Evolutionary conservation across 1,140 invertebrate genomes (phyloP).

Genomic region (Platorchestia sp.): DNA sequence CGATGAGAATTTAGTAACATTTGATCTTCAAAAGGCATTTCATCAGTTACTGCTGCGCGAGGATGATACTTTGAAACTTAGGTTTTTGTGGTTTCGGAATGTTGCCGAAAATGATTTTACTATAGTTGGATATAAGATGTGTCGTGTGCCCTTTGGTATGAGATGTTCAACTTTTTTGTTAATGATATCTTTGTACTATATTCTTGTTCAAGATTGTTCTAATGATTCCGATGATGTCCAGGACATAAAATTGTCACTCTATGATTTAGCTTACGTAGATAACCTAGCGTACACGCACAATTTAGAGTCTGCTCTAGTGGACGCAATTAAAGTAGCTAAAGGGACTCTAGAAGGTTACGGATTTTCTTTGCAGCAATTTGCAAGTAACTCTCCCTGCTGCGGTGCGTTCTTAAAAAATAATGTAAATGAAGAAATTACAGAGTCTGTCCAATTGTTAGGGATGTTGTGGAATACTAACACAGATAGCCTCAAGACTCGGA

Average conservation of each 20-base stretch:
- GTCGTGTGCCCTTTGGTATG: too few species aligned
- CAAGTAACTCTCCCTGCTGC: not conserved
- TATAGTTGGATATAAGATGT: too few species aligned
- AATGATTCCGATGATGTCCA: too few species aligned
- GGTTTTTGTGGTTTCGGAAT: too few species aligned
- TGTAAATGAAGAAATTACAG: not conserved
- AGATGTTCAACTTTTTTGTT: not conserved
- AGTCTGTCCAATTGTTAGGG: not conserved
- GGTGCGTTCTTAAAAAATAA: not conserved
- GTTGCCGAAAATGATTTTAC: too few species aligned
- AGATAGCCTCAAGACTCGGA: not conserved
- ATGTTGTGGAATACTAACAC: not conserved
- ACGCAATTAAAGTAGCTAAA: not conserved
- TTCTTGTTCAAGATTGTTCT: too few species aligned
- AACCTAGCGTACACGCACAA: not conserved
- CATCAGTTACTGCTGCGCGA: too few species aligned
- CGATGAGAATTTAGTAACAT: not conserved
- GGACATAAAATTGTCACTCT: too few species aligned
- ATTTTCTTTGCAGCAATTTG: not conserved
- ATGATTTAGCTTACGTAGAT: too few species aligned
- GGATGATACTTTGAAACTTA: not conserved
- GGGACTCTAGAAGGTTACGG: not conserved
- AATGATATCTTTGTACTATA: too few species aligned
- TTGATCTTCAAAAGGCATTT: too few species aligned
- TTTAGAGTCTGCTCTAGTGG: not conserved